A percentile compares a stretch with the other conserved stretches of the same genome.
Conservation (phyloP, 2,888 invertebrate genomes). For the Orchestes rusci region DNA sequence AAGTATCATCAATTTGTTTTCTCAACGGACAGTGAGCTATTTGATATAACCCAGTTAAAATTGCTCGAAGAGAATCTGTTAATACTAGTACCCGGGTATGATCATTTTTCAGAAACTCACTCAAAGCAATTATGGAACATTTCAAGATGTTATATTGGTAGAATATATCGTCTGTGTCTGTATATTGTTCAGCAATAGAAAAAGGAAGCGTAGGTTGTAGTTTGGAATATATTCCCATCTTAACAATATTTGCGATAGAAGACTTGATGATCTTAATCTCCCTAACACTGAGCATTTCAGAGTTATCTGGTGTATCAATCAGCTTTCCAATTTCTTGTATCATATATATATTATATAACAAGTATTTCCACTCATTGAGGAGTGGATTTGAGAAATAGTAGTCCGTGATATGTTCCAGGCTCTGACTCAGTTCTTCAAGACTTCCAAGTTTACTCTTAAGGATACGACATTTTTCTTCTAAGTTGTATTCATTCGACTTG, state of each 20-base stretch:
- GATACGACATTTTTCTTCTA: no score
- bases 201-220: constrained; percentile 49
- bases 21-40: constrained; percentile 59
- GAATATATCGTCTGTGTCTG: constrained; percentile 37
- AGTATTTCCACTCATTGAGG: constrained; percentile 42
- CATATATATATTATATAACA: constrained; percentile 44
- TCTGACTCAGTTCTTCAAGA: constrained; percentile 17
- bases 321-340: constrained; percentile 40
- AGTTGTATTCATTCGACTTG: no score
- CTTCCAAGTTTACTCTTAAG: constrained; percentile 19
- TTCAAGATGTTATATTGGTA: constrained; percentile 49
- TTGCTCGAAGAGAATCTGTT: constrained; percentile 51
- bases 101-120: constrained; percentile 45
- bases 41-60: constrained; percentile 63
- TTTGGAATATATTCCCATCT: constrained; percentile 59
- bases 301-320: constrained; percentile 31
- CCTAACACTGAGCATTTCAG: constrained; percentile 54
- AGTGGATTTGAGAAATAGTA: constrained; percentile 25
- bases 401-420: constrained; percentile 15
- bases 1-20: constrained; percentile 49
- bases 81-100: constrained; percentile 52
- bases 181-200: constrained; percentile 22
- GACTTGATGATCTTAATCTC: constrained; percentile 58
- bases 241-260: constrained; percentile 55
- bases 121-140: constrained; percentile 47